A percentile compares a stretch with the other conserved stretches of the same genome.
Conservation (phyloP, 2,113 vertebrate genomes). For the sheep (Ovis aries) region DNA sequence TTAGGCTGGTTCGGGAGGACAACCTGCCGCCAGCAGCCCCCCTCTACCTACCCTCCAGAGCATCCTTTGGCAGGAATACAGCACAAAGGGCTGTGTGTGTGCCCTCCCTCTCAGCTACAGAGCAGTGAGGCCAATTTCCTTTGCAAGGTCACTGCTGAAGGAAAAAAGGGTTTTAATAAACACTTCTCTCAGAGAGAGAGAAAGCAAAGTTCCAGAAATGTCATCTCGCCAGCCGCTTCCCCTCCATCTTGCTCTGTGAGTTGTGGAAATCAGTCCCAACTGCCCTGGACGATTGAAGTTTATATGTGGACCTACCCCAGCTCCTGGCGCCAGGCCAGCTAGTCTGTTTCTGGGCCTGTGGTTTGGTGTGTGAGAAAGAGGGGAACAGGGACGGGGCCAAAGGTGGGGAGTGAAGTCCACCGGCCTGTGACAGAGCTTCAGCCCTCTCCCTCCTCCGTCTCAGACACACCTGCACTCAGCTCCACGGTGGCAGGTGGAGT, state of each 20-base stretch:
- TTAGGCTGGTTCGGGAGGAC: background rate
- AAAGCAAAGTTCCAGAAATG: background rate
- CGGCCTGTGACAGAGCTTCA: background rate
- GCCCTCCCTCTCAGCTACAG: background rate
- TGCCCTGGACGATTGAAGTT: background rate
- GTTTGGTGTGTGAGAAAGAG: background rate
- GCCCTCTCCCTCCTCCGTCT: background rate
- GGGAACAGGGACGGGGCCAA: fast-evolving
- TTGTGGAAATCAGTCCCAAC: background rate
- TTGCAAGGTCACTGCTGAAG: background rate
- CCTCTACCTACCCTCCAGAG: background rate
- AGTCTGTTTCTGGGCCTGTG: background rate
- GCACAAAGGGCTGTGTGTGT: background rate
- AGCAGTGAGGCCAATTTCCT: background rate
- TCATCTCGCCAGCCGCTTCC: background rate
- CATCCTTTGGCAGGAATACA: background rate
- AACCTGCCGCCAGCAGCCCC: background rate
- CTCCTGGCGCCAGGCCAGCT: background rate
- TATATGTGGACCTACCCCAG: no score
- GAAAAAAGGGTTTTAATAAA: background rate
- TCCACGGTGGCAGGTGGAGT: background rate
- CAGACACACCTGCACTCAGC: background rate
- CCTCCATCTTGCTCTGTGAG: background rate
- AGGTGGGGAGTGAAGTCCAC: no score
- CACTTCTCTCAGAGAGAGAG: background rate